Evolutionary conservation across 2,113 vertebrate species (phyloP), one percentile per base, ranked within the genome.

Genomic region (Apistogramma diplotaenia): DNA sequence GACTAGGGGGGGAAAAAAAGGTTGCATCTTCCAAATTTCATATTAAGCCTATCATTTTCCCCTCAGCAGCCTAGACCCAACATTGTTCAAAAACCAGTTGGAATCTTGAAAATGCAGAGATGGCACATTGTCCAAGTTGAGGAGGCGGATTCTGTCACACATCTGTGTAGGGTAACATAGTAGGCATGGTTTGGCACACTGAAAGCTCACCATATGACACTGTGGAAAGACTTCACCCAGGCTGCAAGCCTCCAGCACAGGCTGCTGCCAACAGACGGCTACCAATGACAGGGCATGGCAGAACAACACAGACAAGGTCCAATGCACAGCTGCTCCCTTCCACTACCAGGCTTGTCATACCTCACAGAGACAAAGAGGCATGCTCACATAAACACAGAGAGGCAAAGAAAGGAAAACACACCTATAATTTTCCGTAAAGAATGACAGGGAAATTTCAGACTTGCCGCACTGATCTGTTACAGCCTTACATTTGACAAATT

Each of bases 251-350:
- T 92, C 88, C 79, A 90, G 88, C 89, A 59, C 81, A 85, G 79
- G 76, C 87, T 85, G 86, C 93, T 87, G 89, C 93, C 91, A 90
- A 88, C 93, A 93, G 91, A 91, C 89, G 85, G 90, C 88, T 91
- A 85, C 86, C 92, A 82, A 86, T 92, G 93, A 93, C 92, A 89
- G 89, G 91, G 87, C 82, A 90, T 91, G 93, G 92, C 91, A 93
- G 87, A 89, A 78, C 85, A 85, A 85, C 88, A 90, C 86, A 92
- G 89, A 91, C 89, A 90, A 82, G 86, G 89, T 91, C 90, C 94
- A 87, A 90, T 19, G 90, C 90, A 90, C 92, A 94, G 92, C 93
- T 92, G 90, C 91, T 92, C 88, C 84, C 79, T 75, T 93, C 89
- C 85, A 85, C 90, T 67, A 90, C 62, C 87, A 84, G 85, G 84